Base-by-base conservation (phyloP, 2,113 vertebrate genomes). In the Hippocampus abdominalis region DNA sequence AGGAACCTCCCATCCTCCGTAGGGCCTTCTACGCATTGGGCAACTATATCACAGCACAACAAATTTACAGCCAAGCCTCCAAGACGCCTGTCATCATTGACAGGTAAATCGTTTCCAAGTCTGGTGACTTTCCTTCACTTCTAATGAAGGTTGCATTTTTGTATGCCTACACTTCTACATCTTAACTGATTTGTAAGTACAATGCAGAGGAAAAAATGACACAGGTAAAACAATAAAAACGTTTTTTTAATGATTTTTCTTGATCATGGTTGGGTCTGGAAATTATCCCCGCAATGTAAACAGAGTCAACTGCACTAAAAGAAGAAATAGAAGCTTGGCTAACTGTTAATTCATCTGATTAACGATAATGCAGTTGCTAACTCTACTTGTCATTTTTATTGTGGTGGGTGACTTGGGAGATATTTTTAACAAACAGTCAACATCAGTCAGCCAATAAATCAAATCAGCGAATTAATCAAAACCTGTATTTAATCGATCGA, bases 21-120 rank as follows among this genome's bases (percentile, higher is more conserved):
- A 93, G 95, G 89, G 94, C 95, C 8, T 98, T 96, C 91, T 98
- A 96, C 71, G 94, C 96, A 64, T 81, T 96, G 0, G 95, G 95
- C 76, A 99, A 98, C 87, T 98, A 98, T 77, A 92, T 98, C 32
- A 93, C 94, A 60, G 96, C 94, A 57, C 91, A 91, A 20, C 90
- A 96, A 89, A 95, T 96, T 76, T 89, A 89, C 0, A 83, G 84
- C 70, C 90, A 87, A 68, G 94, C 91, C 10, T 74, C 49, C 51
- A 87, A 81, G 54, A 84, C 89, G 64, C 93, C 95, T 54, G 95
- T 98, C 86, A 91, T 98, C 56, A 73, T 96, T 54, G 96, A 98
- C 93, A 96, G 97, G 95, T 97, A 81, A 71, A 71, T 68, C 70
- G 49, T 70, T 70, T 67, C 12, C 0, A 69, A 32, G 48, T 72